Evolutionary conservation across 2,797 vertebrate species (phyloP), one percentile per base, ranked within the genome.

Genomic region (Acomys russatus): DNA sequence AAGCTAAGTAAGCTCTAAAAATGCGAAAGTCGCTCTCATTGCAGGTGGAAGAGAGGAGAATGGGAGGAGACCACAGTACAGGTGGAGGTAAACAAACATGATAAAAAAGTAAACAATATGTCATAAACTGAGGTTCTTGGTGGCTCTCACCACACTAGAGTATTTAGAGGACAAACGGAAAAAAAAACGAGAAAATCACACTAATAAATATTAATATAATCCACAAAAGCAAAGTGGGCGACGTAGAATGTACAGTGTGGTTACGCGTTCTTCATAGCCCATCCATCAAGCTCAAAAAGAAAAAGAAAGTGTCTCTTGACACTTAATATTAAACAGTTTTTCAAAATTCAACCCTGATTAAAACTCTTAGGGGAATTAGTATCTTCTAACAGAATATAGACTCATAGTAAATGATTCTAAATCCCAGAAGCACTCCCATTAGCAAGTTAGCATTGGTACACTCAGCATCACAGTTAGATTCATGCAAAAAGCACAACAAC

Each of bases 311-410:
- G 18, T 44, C 18, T 38, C 54, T 51, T 63, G 25, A 64, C 33
- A 92, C 51, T 44, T 6, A 88, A 9, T n/a, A 88, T 61, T 61
- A 88, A 94, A 94, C 3, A 70, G 56, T 70, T 84, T 96, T 95
- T 87, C 56, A 90, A 94, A 56, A 88, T 56, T 92, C 38, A 28
- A 56, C 68, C 12, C 7, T 63, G 15, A 88, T 80, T 91, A 92
- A 94, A 74, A 79, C 66, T 91, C 70, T 59, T 74, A 49, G 6
- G 59, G 33, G 79, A 82, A 64, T 12, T 35, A 54, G 23, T 38
- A 9, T 66, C 56, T 70, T 20, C 90, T 73, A 82, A 64, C 56
- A 89, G 76, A 20, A 66, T 78, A 30, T 9, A 61, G 12, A 2
- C 80, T 83, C 18, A 82, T 0, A 73, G 2, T 3, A 61, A 88